Evolutionary conservation across 2,888 invertebrate species (phyloP), one percentile per base, ranked within the genome.

Genomic region (Aricia artaxerxes): DNA sequence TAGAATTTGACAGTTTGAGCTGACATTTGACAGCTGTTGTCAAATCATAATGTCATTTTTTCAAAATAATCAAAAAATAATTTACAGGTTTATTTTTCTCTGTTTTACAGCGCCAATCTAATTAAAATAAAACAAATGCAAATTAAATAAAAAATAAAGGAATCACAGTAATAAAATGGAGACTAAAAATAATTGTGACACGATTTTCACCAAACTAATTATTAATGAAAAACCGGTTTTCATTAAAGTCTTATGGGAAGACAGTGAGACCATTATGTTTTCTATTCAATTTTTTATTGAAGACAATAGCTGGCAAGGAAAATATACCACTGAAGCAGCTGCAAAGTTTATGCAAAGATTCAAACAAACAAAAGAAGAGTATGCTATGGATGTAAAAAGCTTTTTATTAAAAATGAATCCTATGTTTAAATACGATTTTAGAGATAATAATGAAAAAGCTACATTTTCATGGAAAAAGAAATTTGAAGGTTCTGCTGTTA

Each of bases 401-500:
- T 86, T 84, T 3, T 81, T 93, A 1, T 82, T 81, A 16, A 83
- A 83, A 5, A 78, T 80, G 53, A 80, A 81, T 44, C 76, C 82
- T 5, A 81, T 84, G 24, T 90, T 83, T 83, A 77, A 81, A 5
- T 87, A 86, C 73, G 86, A 88, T 38, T 87, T 91, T 78, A 80
- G 53, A 0, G 57, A 72, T 53, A 84, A 83, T 38, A 84, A 86
- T 77, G 79, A 40, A 0, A 83, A 81, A 2, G 88, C 88, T 0
- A 85, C 79, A 24, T 92, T 93, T 81, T 84, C 80, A 77, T 93
- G 92, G 92, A 90, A 88, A 80, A 92, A 86, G 80, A 85, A 80
- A 79, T 89, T 85, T 78, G 84, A 86, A 44, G 87, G 86, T 35
- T 82, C 82, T 2, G 86, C 84, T 6, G 78, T 83, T 6, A 80